These are phyloP conservation scores for Epinephelus cyanopodus DNA, from an alignment of 2,113 vertebrate genomes.

Conservation along the genomic window DNA sequence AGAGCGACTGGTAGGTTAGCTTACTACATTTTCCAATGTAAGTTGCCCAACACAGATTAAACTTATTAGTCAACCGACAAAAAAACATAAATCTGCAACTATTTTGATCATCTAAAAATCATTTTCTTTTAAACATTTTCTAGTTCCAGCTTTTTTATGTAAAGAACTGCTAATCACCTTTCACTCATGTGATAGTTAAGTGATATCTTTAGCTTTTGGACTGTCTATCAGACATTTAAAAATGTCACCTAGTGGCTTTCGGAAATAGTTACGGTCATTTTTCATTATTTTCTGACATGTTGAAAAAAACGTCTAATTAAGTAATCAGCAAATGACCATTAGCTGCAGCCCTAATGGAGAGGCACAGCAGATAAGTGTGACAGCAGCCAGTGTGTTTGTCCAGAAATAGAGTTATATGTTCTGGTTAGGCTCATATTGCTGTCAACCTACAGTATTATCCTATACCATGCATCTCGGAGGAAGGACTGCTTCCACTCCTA, in stretches of 20 bases:
- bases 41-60: neutral
- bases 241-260: neutral
- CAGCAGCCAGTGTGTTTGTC: neutral
- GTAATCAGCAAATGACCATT: neutral
- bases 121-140: neutral
- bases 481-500: constrained; percentile 42
- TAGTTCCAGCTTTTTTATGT: neutral
- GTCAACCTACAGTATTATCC: constrained; percentile 29
- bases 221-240: neutral
- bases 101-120: neutral
- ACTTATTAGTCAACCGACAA: too few species aligned
- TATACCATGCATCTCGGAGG: constrained; percentile 24
- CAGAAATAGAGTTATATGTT: constrained; percentile 15
- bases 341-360: neutral
- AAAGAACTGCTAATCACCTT: neutral
- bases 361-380: neutral
- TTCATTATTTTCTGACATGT: neutral
- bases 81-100: too few species aligned
- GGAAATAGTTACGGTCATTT: neutral
- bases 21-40: too few species aligned
- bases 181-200: neutral
- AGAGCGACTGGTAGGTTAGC: too few species aligned
- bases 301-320: neutral
- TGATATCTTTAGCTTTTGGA: neutral
- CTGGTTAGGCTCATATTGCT: constrained; percentile 25